Percentiles rank a stretch among this genome's conserved stretches.
Conservation (phyloP, 2,888 invertebrate species). For the Drosophila pullipes region DNA sequence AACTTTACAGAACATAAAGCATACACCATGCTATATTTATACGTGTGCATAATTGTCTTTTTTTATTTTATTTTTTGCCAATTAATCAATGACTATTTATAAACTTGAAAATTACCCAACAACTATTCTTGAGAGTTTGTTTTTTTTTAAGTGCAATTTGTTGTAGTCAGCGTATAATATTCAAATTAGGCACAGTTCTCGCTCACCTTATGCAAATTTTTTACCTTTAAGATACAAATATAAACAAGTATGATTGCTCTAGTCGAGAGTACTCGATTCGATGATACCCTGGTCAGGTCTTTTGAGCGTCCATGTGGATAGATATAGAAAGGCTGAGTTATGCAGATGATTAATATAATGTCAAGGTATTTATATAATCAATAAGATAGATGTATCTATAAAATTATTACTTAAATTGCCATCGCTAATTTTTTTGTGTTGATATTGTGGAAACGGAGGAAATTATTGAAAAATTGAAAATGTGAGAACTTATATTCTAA, state of each 20-base stretch:
- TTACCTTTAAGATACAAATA: neutral
- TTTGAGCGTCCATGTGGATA: neutral
- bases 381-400: no score
- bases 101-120: slow-evolving; percentile 10
- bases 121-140: neutral
- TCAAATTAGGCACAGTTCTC: slow-evolving; percentile 41
- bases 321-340: neutral
- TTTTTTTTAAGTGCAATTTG: slow-evolving; percentile 38
- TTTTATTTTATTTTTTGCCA: neutral
- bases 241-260: neutral
- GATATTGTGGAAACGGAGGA: no score
- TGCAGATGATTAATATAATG: neutral
- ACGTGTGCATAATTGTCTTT: slow-evolving; percentile 5
- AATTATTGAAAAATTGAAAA: neutral
- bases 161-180: slow-evolving; percentile 17
- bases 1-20: slow-evolving; percentile 12
- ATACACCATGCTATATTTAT: neutral
- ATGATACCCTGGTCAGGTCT: neutral
- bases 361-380: neutral
- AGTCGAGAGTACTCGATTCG: neutral
- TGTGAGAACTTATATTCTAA: neutral
- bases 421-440: no score
- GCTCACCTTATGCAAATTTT: slow-evolving; percentile 66
- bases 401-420: no score
- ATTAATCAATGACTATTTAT: slow-evolving; percentile 38